Conservation (phyloP, 2,888 invertebrate species). For the Notodonta ziczac region DNA sequence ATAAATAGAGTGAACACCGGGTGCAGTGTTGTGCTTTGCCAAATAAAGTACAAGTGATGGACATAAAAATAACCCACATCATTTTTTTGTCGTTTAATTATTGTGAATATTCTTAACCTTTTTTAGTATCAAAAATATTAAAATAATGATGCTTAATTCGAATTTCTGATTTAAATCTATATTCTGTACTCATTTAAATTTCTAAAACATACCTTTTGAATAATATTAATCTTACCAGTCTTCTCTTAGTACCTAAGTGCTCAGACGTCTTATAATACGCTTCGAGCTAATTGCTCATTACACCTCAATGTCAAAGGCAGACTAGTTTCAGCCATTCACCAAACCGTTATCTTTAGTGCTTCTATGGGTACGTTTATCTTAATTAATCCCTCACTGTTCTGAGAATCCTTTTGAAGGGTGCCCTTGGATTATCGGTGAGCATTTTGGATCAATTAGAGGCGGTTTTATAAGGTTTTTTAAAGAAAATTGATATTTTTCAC, state of each 20-base stretch:
- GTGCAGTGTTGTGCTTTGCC: background rate
- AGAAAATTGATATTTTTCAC: slow-evolving; percentile 8
- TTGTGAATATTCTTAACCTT: no score
- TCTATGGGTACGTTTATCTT: slow-evolving; percentile 31
- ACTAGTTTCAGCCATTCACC: slow-evolving; percentile 7
- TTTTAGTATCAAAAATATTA: no score
- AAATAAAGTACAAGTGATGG: no score
- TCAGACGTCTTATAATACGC: no score
- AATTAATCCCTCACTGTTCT: slow-evolving; percentile 32
- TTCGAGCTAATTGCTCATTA: background rate
- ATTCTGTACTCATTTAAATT: no score
- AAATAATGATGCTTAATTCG: no score
- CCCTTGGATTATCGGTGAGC: slow-evolving; percentile 3
- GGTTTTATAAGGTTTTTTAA: slow-evolving; percentile 2
- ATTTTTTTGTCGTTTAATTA: no score
- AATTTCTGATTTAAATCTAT: no score
- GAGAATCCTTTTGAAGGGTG: slow-evolving; percentile 17
- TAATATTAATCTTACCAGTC: no score
- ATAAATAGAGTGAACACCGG: background rate
- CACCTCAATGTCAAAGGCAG: slow-evolving; percentile 1
- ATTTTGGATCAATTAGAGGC: slow-evolving; percentile 16
- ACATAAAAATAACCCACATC: no score
- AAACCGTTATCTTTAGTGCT: slow-evolving; percentile 19
- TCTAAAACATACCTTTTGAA: no score
- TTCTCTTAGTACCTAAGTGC: no score